Base-by-base conservation (phyloP, 92 coral and sea anemone species). In the Bergia puertoricense region DNA sequence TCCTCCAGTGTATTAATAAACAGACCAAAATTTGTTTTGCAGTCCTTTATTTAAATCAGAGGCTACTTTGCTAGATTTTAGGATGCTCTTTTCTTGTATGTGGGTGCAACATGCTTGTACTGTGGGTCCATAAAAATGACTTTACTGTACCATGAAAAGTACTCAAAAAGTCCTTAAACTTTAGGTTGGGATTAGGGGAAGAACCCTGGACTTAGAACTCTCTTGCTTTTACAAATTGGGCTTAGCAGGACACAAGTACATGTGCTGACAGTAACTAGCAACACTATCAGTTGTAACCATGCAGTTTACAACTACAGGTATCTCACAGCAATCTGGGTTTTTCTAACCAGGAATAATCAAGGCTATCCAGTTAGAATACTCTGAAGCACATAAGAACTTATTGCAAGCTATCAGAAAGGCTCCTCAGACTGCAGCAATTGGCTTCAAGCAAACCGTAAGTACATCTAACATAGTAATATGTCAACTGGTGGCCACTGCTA, bases 391-490 rank as follows among this genome's bases (percentile, higher is more conserved):
- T 71, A 97, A 97, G 62, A 97, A 97, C 89, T 91, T 97, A 0
- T 88, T 97, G 71, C 99, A 97, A 88, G 99, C 99, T 22, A 97
- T 97, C 77, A 72, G 99, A 54, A 97, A 97, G 92, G 99, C 99
- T 45, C 99, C 99, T 23, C 99, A 95, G 75, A 94, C 92, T 73
- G 89, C 95, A 79, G 99, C 97, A 2, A 90, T 93, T 79, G 99
- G 99, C 62, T 97, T 97, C 94, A 94, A 96, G 80, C 99, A 97
- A 90, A 97, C 98, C 40, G 99, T 96, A 90, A 95, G 99, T 93
- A n/a, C n/a, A 16, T 9, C 20, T 71, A 2, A 3, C 62, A 9
- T 20, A 30, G 30, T 30, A 30, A 50, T 79, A 42, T 36, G 18
- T 72, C 15, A 36, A 10, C 13, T 45, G 14, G 51, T 76, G 54